Conservation (phyloP, 2,113 vertebrate species). For the Pygoscelis adeliae region DNA sequence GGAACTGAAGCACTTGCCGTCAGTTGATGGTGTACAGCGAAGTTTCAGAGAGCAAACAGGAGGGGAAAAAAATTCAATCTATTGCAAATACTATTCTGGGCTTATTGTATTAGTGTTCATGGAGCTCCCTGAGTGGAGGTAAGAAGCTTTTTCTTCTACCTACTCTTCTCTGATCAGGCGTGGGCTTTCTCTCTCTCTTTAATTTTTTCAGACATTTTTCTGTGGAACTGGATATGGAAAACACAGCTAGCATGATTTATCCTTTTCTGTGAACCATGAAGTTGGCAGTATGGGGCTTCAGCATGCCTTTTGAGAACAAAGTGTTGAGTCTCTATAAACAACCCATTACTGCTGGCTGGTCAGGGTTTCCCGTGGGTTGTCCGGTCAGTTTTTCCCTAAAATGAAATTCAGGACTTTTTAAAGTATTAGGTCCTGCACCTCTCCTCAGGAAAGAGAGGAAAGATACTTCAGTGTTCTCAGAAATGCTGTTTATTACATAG, state of each 20-base stretch:
- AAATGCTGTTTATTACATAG: background rate
- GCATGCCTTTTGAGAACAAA: background rate
- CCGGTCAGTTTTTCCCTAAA: background rate
- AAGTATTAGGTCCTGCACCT: background rate
- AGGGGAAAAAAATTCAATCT: background rate
- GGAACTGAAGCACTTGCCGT: background rate
- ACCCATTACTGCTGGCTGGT: background rate
- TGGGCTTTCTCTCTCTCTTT: background rate
- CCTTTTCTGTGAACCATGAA: background rate
- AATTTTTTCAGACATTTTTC: background rate
- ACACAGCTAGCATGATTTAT: background rate
- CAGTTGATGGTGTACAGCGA: background rate
- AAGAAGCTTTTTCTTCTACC: background rate
- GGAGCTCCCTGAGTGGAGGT: background rate
- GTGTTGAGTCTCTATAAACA: background rate
- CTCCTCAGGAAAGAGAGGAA: background rate
- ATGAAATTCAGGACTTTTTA: background rate
- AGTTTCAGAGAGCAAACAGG: background rate
- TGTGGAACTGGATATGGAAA: background rate
- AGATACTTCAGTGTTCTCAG: background rate
- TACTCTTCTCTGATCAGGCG: background rate
- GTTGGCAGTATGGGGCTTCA: background rate
- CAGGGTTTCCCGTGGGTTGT: background rate
- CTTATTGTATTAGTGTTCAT: background rate
- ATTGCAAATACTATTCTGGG: fast-evolving